A percentile compares a stretch with the other conserved stretches of the same genome.
Evolutionary conservation across 2,888 invertebrate species (phyloP).

Genomic region (Heliothis peltigera): DNA sequence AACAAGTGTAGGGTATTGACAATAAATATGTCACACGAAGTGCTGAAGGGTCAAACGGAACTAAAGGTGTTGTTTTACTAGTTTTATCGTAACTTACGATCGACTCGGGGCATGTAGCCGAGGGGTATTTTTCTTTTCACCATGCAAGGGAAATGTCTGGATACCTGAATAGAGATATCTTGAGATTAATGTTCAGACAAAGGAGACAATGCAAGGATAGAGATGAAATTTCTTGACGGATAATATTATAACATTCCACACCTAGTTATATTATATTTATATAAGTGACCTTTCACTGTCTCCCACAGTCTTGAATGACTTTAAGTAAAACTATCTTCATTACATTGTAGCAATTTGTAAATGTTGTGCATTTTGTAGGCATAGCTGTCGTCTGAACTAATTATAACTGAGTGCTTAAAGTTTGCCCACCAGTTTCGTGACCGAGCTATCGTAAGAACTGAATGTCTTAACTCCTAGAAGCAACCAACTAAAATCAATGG

Average conservation of each 20-base stretch:
- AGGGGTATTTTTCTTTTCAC: constrained; percentile 26
- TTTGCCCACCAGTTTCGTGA: constrained; percentile 15
- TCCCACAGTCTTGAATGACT: too few relatives aligned
- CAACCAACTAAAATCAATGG: too few relatives aligned
- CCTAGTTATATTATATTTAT: neutral
- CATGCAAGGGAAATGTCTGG: constrained; percentile 31
- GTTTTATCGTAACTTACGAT: constrained; percentile 48
- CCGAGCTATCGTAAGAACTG: neutral
- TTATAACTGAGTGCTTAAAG: constrained; percentile 11
- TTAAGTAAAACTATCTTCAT: neutral
- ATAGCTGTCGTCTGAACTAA: constrained; percentile 16
- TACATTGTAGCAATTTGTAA: constrained; percentile 5
- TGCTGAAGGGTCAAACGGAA: constrained; percentile 54
- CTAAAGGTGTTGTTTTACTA: constrained; percentile 62
- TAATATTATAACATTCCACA: constrained; percentile 54
- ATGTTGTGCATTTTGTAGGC: constrained; percentile 19
- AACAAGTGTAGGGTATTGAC: constrained; percentile 65
- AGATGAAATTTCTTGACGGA: constrained; percentile 42
- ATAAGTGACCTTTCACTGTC: too few relatives aligned
- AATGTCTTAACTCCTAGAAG: neutral
- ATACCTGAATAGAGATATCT: constrained; percentile 31
- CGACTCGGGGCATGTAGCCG: constrained; percentile 18
- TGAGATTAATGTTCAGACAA: constrained; percentile 50
- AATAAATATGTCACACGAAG: constrained; percentile 57
- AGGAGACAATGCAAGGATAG: constrained; percentile 41